Evolutionary conservation across 2,113 vertebrate genomes (phyloP).

Genomic region (Crotalus tigris): DNA sequence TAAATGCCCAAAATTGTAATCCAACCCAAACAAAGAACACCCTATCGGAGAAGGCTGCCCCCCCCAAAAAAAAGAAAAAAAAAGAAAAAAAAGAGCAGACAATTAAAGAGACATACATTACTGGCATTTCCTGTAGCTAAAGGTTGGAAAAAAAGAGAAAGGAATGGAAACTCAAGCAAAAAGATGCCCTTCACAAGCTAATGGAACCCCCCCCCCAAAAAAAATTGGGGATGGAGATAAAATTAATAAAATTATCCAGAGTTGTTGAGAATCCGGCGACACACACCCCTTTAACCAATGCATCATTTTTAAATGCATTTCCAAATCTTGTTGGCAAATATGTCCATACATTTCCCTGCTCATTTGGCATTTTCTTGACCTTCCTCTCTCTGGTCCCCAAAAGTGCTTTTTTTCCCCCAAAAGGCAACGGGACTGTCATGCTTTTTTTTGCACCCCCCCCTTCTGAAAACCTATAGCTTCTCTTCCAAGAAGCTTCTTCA

Average conservation of each 20-base stretch:
- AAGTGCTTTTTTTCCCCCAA: neutral
- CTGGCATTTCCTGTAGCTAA: neutral
- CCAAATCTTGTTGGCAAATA: neutral
- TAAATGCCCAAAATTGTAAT: neutral
- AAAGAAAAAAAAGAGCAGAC: neutral
- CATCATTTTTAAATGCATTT: neutral
- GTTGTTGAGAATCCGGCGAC: neutral
- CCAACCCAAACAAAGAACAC: neutral
- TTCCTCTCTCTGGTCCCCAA: neutral
- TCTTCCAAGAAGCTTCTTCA: neutral
- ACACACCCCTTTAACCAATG: neutral
- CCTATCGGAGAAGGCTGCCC: neutral
- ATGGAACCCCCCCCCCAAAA: neutral
- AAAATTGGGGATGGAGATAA: neutral
- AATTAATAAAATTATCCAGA: neutral
- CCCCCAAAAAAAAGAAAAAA: neutral
- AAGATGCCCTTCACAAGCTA: neutral
- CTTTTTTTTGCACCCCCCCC: accelerated
- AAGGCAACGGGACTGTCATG: neutral
- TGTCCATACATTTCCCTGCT: neutral
- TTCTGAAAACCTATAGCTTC: neutral
- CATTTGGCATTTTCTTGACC: neutral
- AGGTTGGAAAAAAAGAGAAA: neutral
- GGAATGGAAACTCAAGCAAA: neutral
- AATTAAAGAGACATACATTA: neutral